A percentile compares a stretch with the other conserved stretches of the same genome.
These are phyloP conservation scores for Ctenopoma kingsleyae DNA, from an alignment of 2,797 vertebrate species.

Conservation along the genomic window DNA sequence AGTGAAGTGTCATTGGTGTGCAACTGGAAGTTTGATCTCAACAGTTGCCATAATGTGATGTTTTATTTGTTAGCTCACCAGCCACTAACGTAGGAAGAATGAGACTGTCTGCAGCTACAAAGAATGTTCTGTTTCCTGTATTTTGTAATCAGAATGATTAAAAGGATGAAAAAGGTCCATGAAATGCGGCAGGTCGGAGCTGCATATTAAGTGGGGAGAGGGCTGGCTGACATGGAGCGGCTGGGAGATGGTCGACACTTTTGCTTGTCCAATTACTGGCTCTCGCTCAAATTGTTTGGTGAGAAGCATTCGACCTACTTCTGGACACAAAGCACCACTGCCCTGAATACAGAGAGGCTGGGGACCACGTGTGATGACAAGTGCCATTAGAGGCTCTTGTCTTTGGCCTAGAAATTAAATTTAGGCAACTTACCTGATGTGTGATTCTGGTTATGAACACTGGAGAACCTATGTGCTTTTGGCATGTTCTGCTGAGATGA, in stretches of 20 bases:
- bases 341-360: constrained; percentile 83
- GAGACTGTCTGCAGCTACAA: constrained; percentile 53
- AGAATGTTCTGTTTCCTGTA: constrained; percentile 67
- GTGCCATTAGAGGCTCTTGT: constrained; percentile 73
- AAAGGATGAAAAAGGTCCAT: constrained; percentile 75
- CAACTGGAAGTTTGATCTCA: constrained; percentile 25
- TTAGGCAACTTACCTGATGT: constrained; percentile 61
- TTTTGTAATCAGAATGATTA: constrained; percentile 71
- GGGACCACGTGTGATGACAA: constrained; percentile 79
- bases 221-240: constrained; percentile 67
- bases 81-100: constrained; percentile 35
- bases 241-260: constrained; percentile 76
- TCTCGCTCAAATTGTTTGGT: constrained; percentile 83
- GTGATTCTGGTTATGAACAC: constrained; percentile 21
- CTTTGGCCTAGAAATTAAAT: constrained; percentile 74
- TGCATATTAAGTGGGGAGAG: constrained; percentile 76
- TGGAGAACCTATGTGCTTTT: constrained; percentile 13
- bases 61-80: constrained; percentile 15
- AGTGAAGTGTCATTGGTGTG: constrained; percentile 20
- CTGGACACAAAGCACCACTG: constrained; percentile 83
- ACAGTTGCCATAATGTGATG: constrained; percentile 5
- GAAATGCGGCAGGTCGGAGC: constrained; percentile 74
- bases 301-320: constrained; percentile 88
- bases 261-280: constrained; percentile 85
- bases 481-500: constrained; percentile 7